phyloP scores from a whole-genome alignment of 2,888 invertebrate genomes.

The Drosophila flavopinicola region DNA sequence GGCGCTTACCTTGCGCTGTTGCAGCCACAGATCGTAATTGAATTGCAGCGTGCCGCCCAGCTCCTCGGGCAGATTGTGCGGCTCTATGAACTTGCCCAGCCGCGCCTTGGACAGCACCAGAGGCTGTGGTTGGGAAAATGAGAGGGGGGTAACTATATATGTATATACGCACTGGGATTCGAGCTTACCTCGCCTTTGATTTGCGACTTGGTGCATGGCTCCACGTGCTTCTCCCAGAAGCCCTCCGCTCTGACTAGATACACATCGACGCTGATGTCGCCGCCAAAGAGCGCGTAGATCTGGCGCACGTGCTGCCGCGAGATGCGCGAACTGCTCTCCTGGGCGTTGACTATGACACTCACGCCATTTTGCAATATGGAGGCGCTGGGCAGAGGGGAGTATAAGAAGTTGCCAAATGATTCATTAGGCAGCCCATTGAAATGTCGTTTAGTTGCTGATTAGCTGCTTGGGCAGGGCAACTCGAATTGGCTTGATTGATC shows the following conservation, averaged over 20 bases:
- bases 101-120: constrained; percentile 89
- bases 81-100: constrained; percentile 88
- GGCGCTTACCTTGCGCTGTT: constrained; percentile 88
- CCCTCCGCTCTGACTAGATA: constrained; percentile 90
- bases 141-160: background rate
- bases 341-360: constrained; percentile 87
- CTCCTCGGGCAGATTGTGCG: constrained; percentile 89
- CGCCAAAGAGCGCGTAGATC: constrained; percentile 85
- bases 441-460: constrained; percentile 38
- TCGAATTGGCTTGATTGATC: constrained; percentile 53
- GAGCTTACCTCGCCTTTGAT: constrained; percentile 86
- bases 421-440: constrained; percentile 41
- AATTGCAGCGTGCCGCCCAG: constrained; percentile 90
- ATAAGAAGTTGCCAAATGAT: constrained; percentile 9
- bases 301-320: constrained; percentile 87
- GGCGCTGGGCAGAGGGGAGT: constrained; percentile 56
- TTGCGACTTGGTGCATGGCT: constrained; percentile 88
- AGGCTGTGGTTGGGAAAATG: constrained; percentile 86
- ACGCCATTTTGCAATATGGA: constrained; percentile 85
- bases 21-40: constrained; percentile 90
- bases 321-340: constrained; percentile 87
- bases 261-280: constrained; percentile 85
- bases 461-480: constrained; percentile 8
- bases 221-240: constrained; percentile 91
- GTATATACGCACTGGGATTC: background rate